Conservation (phyloP, 2,888 invertebrate genomes). For the Sinotaia quadrata region DNA sequence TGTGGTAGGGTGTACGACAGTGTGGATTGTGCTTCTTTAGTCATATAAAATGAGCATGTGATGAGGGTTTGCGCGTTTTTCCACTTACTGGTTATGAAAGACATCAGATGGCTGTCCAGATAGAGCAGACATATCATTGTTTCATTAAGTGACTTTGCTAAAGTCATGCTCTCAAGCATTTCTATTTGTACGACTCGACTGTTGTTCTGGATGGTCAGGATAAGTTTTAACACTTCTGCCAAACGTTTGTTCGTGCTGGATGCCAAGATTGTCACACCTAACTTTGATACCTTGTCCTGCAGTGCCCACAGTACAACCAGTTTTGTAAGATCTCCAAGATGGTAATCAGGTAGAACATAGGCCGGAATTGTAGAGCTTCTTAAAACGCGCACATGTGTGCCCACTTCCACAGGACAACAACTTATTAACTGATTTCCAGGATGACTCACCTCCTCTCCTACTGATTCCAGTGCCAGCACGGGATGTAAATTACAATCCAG, state of each 20-base stretch:
- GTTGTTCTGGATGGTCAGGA: background rate
- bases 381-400: constrained; percentile 21
- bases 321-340: constrained; percentile 28
- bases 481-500: constrained; percentile 12
- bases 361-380: background rate
- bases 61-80: background rate
- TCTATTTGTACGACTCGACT: background rate
- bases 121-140: constrained; percentile 8
- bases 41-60: background rate
- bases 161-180: constrained; percentile 8
- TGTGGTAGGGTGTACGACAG: background rate
- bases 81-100: background rate
- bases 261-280: background rate
- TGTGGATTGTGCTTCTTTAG: background rate
- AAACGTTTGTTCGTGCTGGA: constrained; percentile 1
- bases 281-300: background rate
- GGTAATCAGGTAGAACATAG: constrained; percentile 26
- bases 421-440: background rate
- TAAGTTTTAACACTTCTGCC: constrained; percentile 6
- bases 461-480: constrained; percentile 21
- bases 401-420: constrained; percentile 22
- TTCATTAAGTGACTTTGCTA: background rate
- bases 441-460: background rate
- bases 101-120: background rate
- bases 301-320: constrained; percentile 24